A percentile compares a stretch with the other conserved stretches of the same genome.
phyloP scores from a whole-genome alignment of 2,113 vertebrate genomes.

The Phasianus colchicus region DNA sequence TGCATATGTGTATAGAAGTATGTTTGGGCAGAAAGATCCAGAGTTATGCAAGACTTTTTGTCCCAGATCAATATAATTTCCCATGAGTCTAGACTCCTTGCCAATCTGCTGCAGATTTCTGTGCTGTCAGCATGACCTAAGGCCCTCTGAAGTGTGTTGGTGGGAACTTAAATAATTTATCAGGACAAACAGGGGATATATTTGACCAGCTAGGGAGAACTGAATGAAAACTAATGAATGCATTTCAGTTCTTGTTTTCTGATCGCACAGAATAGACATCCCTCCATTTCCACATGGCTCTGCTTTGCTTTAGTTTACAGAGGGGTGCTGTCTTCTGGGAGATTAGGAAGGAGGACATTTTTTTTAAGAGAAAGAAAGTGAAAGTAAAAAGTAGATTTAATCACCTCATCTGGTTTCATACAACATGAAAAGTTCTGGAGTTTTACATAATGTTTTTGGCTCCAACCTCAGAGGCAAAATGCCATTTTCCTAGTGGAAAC shows the following conservation, averaged over 20 bases:
- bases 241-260: neutral
- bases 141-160: neutral
- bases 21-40: neutral
- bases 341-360: neutral
- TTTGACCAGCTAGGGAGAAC: neutral
- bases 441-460: constrained; percentile 33
- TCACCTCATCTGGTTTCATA: constrained; percentile 22
- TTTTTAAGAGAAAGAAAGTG: constrained; percentile 36
- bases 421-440: neutral
- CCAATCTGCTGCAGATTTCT: neutral
- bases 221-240: neutral
- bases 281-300: fast-evolving
- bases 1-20: neutral
- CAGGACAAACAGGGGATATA: neutral
- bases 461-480: neutral
- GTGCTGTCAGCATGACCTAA: neutral
- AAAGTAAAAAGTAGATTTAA: constrained; percentile 28
- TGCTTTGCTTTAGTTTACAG: neutral
- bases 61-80: neutral
- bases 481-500: constrained; percentile 36
- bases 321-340: neutral
- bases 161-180: neutral
- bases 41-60: neutral
- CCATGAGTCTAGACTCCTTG: neutral
- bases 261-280: neutral